Evolutionary conservation across 2,797 vertebrate species (phyloP), one percentile per base, ranked within the genome.

Genomic region (Falco concolor): DNA sequence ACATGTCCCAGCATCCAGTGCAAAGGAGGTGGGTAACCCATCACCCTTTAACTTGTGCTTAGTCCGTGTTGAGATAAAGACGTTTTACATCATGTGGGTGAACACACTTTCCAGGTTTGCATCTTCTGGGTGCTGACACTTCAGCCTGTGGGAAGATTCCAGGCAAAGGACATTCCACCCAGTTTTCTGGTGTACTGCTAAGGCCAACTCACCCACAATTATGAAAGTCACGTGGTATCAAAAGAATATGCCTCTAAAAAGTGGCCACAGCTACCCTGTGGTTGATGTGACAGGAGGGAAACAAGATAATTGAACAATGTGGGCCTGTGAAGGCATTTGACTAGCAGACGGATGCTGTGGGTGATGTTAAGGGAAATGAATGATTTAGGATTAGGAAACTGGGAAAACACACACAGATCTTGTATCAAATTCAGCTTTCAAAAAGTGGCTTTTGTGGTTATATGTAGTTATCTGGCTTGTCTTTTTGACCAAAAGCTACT

Each of bases 401-500:
- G 34, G n/a, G 73, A 88, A 94, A 93, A 86, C 27, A 59, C 7
- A 38, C 76, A 73, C 28, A 84, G 69, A 75, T 72, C 44, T 54
- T 73, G 42, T 73, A 81, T 76, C 65, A 81, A 78, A 88, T 57
- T 72, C 59, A 84, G 32, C 23, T 87, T 95, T 90, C 83, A 79
- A n/a, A 78, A 89, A 84, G 79, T 81, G 80, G 73, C 10, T 93
- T 95, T 94, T 95, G 76, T 84, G 87, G 90, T 90, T 83, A 18
- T 57, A 34, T n/a, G 52, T 14, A 70, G 36, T 53, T 84, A 70
- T 60, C 49, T 77, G 25, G 25, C 36, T 86, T 91, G 59, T 78
- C 50, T 88, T 94, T 93, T 86, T 63, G 50, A 92, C 47, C 63
- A 91, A 59, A 81, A 95, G 40, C 53, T 67, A 3, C 28, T 94